Evolutionary conservation across 2,888 invertebrate species (phyloP), one percentile per base, ranked within the genome.

Genomic region (Aquatica leii): DNA sequence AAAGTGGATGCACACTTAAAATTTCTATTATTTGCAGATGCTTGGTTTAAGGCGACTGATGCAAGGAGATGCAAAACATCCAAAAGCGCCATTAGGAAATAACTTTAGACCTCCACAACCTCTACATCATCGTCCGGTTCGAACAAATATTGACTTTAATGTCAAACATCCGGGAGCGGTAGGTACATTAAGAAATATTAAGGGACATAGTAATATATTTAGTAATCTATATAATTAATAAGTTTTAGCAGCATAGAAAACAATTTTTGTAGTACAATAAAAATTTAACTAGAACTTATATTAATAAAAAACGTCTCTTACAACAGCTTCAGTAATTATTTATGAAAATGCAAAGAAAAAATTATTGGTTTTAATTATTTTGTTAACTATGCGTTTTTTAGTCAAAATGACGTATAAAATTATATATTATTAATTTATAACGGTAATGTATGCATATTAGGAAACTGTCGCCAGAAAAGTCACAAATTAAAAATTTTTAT

Each of bases 111-210:
- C 97, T 62, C 92, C 94, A 51, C 95, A 96, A 83, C 93, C 94
- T 57, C 86, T 97, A 67, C 92, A 97, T 83, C 95, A 97, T 84
- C 89, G 98, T 74, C 92, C 97, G 60, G 90, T 98, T 71, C 87
- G 98, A 82, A 98, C 98, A 73, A 98, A 98, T 85, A 98, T 98
- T 82, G 96, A 98, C 84, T 97, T 97, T 83, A 92, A 91, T 81
- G 87, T 90, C 77, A 91, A 89, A 85, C 89, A 91, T 70, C 78
- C 78, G 85, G 89, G 89, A 73, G 78, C 78, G 70, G 82, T 82
- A 77, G 74, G 77, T 76, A 74, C 40, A 37, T 6, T 37, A 4
- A 2, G 17, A 17, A 15, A 15, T 15, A 43, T 15, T 9, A 6
- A 12, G 43, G 3, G 9, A 15, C 9, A 43, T 43, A 43, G 9